Conservation (phyloP, 1,140 invertebrate genomes). For the Cardiocondyla obscurior region DNA sequence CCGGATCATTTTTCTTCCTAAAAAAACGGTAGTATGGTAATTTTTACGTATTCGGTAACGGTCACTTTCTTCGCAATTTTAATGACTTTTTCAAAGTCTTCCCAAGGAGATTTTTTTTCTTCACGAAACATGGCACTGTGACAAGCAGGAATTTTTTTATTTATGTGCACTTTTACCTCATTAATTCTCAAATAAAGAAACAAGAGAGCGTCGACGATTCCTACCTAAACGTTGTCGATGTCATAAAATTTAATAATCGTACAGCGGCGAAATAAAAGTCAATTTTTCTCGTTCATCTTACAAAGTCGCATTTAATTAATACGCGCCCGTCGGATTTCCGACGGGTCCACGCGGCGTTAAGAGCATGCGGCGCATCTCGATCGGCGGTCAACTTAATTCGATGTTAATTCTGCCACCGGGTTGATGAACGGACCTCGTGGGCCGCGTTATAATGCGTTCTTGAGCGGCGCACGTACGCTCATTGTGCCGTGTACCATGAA, state of each 20-base stretch:
- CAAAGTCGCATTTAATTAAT: conserved; percentile 18
- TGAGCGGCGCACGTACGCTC: background rate
- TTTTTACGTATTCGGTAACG: background rate
- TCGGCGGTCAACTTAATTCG: conserved; percentile 73
- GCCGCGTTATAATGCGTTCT: conserved; percentile 72
- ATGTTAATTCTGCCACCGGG: conserved; percentile 73
- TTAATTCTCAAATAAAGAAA: background rate
- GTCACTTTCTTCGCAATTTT: background rate
- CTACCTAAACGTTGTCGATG: background rate
- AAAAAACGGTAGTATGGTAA: background rate
- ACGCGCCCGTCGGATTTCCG: background rate
- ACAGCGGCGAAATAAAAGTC: background rate
- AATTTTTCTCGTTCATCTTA: background rate
- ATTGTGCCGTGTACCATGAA: conserved; percentile 34
- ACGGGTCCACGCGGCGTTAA: background rate
- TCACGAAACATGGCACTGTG: background rate
- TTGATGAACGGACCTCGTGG: conserved; percentile 59
- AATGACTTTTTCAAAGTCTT: background rate
- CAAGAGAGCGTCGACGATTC: background rate
- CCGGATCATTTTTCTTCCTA: background rate
- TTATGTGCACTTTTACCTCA: background rate
- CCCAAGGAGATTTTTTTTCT: background rate
- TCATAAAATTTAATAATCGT: background rate
- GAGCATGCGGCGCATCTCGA: background rate
- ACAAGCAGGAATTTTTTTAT: background rate